These are phyloP conservation scores for Limnothrissa miodon DNA, from an alignment of 2,113 vertebrate genomes.

Conservation along the genomic window DNA sequence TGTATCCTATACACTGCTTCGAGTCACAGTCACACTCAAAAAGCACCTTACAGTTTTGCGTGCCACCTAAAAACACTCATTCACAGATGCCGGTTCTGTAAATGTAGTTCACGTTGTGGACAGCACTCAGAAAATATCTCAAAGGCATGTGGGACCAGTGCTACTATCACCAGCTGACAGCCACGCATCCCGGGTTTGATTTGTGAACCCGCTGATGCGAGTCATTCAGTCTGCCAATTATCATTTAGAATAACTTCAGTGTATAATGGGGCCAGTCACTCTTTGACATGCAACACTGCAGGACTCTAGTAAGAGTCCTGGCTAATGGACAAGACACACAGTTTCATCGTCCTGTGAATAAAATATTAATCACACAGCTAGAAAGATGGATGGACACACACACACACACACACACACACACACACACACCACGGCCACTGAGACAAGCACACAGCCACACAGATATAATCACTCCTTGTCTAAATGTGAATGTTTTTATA, in stretches of 20 bases:
- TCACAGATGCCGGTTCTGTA: not conserved
- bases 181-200: too few relatives aligned
- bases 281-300: not conserved
- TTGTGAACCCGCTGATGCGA: too few relatives aligned
- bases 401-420: not conserved
- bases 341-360: not conserved
- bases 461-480: slow-evolving; percentile 21
- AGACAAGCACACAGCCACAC: slow-evolving; percentile 19
- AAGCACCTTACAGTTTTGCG: not conserved
- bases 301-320: not conserved
- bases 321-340: not conserved
- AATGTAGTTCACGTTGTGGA: not conserved
- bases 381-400: not conserved
- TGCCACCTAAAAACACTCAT: not conserved
- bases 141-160: not conserved
- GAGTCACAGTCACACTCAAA: not conserved
- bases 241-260: too few relatives aligned
- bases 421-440: not conserved
- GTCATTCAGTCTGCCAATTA: too few relatives aligned
- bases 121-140: not conserved
- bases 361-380: not conserved
- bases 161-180: too few relatives aligned
- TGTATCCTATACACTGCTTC: not conserved
- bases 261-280: not conserved
- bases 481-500: slow-evolving; percentile 40